Base-by-base conservation (phyloP, 1,140 invertebrate species). In the Ceratina japonica region DNA sequence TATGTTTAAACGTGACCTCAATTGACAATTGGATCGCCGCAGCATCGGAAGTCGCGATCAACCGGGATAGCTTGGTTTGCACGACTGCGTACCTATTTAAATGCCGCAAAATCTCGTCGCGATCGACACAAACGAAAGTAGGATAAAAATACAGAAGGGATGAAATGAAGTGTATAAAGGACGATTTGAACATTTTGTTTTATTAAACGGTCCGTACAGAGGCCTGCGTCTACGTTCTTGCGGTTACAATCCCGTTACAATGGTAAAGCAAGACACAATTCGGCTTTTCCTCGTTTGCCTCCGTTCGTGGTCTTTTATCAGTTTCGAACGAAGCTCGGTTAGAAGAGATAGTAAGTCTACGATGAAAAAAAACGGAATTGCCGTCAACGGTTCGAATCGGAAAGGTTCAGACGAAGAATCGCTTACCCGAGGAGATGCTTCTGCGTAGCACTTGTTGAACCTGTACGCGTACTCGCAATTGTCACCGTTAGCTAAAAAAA, bases 361-460 rank as follows among this genome's bases (percentile, higher is more conserved):
- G 86, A 86, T n/a, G 37, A 37, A 1, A 18, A 62, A 18, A 62
- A 3, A 18, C 15, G 15, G 22, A 1, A 1, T 44, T 1, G 4
- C 27, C 4, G 10, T 22, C 20, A 15, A 31, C 1, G 2, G 37
- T 44, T 56, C 16, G 2, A 1, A 64, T 15, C 18, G 13, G 0
- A 27, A 52, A 24, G 0, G n/a, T 20, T 1, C 7, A 12, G 7
- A 8, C 10, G 12, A 15, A 3, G 10, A n/a, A 73, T 59, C 65
- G 83, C 88, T 85, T 59, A 91, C 90, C 75, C 82, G 88, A 31
- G 90, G 90, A 3, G 90, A 91, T 76, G 79, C 59, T 75, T 81
- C 70, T 2, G 90, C 89, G 31, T 91, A 91, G 66, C 90, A 91
- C 63, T 89, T 87, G 61, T 91, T 91, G 71, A 91, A 91, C 37